Evolutionary conservation across 2,113 vertebrate species (phyloP).

Genomic region (Podiceps cristatus): DNA sequence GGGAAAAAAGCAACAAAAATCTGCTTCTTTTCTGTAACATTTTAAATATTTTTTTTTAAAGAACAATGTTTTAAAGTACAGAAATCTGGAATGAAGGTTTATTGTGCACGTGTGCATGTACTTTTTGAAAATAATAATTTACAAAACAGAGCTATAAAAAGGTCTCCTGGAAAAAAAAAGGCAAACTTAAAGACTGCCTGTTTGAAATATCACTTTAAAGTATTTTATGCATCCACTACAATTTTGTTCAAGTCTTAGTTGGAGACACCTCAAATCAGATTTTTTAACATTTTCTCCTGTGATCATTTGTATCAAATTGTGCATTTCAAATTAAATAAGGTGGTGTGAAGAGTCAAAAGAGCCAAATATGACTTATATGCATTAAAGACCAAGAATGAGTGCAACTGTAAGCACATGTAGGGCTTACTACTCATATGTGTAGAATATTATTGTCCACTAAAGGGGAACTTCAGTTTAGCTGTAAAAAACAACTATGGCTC

Average conservation of each 20-base stretch:
- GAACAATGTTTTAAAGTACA: background rate
- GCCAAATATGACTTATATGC: background rate
- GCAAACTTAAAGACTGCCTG: background rate
- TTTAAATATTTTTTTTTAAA: background rate
- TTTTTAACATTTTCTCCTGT: background rate
- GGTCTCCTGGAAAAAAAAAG: background rate
- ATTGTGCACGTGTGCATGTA: background rate
- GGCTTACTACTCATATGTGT: background rate
- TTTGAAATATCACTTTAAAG: background rate
- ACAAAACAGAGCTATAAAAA: background rate
- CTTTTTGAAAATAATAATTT: background rate
- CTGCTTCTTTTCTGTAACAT: background rate
- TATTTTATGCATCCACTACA: background rate
- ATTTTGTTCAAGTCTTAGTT: background rate
- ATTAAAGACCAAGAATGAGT: background rate
- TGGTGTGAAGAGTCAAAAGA: background rate
- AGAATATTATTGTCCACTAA: background rate
- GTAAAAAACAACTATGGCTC: background rate
- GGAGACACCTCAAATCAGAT: background rate
- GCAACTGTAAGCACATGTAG: background rate
- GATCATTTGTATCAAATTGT: background rate
- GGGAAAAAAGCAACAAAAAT: background rate
- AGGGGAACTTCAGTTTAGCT: background rate
- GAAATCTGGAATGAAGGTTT: background rate
- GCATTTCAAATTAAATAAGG: background rate